A percentile compares a stretch with the other conserved stretches of the same genome.
Conservation (phyloP, 1,140 invertebrate genomes). For the Paraescarpia echinospica region DNA sequence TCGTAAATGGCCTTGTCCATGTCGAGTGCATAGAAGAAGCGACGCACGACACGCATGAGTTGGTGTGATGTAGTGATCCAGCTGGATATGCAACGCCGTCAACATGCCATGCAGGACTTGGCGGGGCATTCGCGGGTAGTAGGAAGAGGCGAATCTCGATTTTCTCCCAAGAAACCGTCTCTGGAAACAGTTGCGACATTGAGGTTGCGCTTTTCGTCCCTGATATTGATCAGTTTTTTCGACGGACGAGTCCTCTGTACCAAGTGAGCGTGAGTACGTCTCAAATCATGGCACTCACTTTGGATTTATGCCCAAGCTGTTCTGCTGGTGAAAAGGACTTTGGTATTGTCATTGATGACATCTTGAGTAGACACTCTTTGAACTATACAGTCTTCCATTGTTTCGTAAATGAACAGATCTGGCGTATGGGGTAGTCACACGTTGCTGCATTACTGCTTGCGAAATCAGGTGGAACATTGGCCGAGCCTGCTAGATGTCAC, state of each 20-base stretch:
- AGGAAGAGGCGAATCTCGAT: constrained; percentile 9
- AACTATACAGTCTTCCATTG: constrained; percentile 8
- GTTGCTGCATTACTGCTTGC: constrained; percentile 32
- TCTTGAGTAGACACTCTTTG: background rate
- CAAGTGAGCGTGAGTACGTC: constrained; percentile 32
- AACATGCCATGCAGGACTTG: constrained; percentile 32
- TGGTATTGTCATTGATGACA: too few relatives aligned
- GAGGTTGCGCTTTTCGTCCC: constrained; percentile 33
- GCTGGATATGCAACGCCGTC: constrained; percentile 31
- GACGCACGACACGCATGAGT: constrained; percentile 25
- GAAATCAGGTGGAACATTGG: constrained; percentile 33
- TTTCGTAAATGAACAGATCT: constrained; percentile 20
- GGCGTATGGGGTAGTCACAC: constrained; percentile 27
- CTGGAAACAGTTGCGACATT: constrained; percentile 34
- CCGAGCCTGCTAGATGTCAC: constrained; percentile 28
- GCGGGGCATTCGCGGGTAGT: constrained; percentile 25
- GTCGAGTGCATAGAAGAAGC: constrained; percentile 34
- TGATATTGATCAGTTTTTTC: constrained; percentile 33
- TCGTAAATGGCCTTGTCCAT: constrained; percentile 28
- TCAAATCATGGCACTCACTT: constrained; percentile 32
- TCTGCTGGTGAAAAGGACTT: constrained; percentile 14
- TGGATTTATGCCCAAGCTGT: constrained; percentile 29
- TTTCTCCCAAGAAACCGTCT: constrained; percentile 35
- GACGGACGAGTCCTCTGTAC: constrained; percentile 34
- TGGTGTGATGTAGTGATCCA: constrained; percentile 30